phyloP scores from a whole-genome alignment of 2,113 vertebrate species.

The Strigops habroptila region DNA sequence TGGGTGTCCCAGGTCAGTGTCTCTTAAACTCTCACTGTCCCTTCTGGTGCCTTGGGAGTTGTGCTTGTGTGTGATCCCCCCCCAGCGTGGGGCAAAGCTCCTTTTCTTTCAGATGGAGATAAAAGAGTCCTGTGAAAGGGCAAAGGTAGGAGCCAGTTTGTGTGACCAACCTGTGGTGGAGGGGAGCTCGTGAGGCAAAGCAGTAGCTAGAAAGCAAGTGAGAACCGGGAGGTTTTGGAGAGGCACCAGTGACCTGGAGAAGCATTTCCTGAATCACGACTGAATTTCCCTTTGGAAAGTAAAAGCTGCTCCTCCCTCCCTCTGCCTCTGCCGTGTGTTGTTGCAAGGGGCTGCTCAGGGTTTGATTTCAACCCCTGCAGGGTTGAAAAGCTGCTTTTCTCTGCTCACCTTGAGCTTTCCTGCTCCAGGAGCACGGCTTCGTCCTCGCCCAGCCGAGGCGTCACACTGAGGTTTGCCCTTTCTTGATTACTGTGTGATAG shows the following conservation, averaged over 20 bases:
- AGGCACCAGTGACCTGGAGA: accelerated
- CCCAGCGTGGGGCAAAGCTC: background rate
- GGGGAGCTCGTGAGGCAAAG: background rate
- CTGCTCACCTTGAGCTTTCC: background rate
- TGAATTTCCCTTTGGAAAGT: background rate
- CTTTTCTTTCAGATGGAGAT: background rate
- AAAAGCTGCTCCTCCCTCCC: background rate
- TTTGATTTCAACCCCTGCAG: background rate
- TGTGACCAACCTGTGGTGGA: background rate
- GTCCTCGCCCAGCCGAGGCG: accelerated
- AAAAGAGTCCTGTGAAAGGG: accelerated
- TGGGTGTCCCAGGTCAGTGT: background rate
- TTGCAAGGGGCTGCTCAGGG: background rate
- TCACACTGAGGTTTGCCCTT: accelerated
- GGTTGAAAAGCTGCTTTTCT: background rate
- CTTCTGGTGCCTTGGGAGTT: background rate
- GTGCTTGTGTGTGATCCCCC: background rate
- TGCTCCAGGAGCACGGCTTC: background rate
- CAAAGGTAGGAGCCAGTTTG: background rate
- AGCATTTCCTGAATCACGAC: background rate
- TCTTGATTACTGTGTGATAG: accelerated
- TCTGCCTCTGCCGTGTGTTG: accelerated
- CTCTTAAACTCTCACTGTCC: accelerated
- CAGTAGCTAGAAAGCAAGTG: background rate
- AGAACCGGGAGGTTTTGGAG: background rate